phyloP scores from a whole-genome alignment of 2,888 invertebrate species.

The Eristalis intricaria region DNA sequence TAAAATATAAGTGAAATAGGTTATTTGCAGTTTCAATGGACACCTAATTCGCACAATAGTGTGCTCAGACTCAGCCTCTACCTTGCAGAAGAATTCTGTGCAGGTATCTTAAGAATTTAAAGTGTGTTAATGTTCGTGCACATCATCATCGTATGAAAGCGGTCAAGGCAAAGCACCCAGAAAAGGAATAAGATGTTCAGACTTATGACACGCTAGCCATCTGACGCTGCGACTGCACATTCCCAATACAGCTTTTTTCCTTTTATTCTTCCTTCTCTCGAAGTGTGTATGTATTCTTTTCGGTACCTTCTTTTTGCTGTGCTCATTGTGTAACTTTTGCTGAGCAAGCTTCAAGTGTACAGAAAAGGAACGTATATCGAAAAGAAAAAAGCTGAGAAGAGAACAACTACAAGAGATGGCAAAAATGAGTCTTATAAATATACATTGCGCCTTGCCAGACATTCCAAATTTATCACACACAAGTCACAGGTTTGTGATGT shows the following conservation, averaged over 20 bases:
- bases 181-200: not conserved
- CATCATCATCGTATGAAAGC: not conserved
- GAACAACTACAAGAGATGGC: not conserved
- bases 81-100: too few species aligned
- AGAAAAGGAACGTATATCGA: not conserved
- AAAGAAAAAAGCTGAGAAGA: not conserved
- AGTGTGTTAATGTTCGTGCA: not conserved
- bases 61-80: too few species aligned
- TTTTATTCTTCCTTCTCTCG: too few species aligned
- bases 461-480: slow-evolving; percentile 7
- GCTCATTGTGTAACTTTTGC: slow-evolving; percentile 5
- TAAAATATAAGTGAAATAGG: not conserved
- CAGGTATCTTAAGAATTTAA: not conserved
- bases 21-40: too few species aligned
- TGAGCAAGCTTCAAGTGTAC: not conserved
- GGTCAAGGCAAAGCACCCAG: not conserved
- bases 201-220: not conserved
- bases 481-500: slow-evolving; percentile 39
- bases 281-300: not conserved
- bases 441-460: not conserved
- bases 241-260: not conserved
- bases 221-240: not conserved
- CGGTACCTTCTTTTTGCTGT: not conserved
- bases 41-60: too few species aligned
- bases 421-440: not conserved